A percentile compares a stretch with the other conserved stretches of the same genome.
phyloP scores from a whole-genome alignment of 2,113 vertebrate genomes.

The Mastomys natalensis region DNA sequence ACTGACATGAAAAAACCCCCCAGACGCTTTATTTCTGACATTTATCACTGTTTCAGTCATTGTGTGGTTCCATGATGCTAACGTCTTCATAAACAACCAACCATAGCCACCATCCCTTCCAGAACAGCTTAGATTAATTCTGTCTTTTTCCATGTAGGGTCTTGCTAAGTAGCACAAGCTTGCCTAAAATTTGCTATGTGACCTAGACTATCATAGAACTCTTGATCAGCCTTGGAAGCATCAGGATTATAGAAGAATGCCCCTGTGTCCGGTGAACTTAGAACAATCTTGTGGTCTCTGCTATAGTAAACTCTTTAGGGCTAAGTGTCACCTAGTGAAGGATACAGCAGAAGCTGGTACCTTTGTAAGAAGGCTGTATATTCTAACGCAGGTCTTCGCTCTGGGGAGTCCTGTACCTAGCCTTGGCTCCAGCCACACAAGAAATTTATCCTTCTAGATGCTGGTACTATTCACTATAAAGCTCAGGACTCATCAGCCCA shows the following conservation, averaged over 20 bases:
- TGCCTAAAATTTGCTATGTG: not conserved
- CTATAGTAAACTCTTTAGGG: not conserved
- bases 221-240: not conserved
- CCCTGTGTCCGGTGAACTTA: too few relatives aligned
- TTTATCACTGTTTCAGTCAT: not conserved
- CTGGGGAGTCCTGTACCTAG: not conserved
- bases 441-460: not conserved
- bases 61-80: not conserved
- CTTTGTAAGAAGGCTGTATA: not conserved
- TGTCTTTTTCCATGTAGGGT: not conserved
- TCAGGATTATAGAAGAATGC: not conserved
- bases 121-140: not conserved
- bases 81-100: not conserved
- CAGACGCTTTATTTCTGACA: not conserved
- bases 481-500: not conserved
- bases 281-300: not conserved
- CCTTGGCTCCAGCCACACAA: not conserved
- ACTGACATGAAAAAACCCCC: not conserved
- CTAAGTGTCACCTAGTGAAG: not conserved
- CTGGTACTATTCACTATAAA: not conserved
- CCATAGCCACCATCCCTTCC: not conserved
- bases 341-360: accelerated
- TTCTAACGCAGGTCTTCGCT: not conserved
- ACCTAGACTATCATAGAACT: not conserved
- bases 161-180: not conserved